Evolutionary conservation across 2,888 invertebrate species (phyloP).

Genomic region (Synanthedon vespiformis): DNA sequence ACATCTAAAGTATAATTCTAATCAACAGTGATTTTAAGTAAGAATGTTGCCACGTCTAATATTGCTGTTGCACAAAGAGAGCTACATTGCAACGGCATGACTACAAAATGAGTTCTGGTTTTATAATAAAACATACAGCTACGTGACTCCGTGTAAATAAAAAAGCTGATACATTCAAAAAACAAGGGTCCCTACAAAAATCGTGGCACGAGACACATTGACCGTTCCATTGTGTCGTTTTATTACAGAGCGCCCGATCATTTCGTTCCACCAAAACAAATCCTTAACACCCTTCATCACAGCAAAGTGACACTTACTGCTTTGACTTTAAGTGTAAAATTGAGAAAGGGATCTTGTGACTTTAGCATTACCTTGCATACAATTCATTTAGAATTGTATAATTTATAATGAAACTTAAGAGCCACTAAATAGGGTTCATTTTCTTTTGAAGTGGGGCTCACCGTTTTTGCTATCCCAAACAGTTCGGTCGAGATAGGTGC

Average conservation of each 20-base stretch:
- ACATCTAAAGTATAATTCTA: no score
- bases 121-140: slow-evolving; percentile 27
- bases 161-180: slow-evolving; percentile 29
- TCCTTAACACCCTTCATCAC: slow-evolving; percentile 10
- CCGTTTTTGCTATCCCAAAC: slow-evolving; percentile 26
- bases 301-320: slow-evolving; percentile 6
- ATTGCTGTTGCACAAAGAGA: no score
- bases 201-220: slow-evolving; percentile 64
- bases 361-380: slow-evolving; percentile 8
- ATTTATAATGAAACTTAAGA: slow-evolving; percentile 7
- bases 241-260: slow-evolving; percentile 38
- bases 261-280: slow-evolving; percentile 44
- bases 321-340: slow-evolving; percentile 7
- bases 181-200: slow-evolving; percentile 38
- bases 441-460: slow-evolving; percentile 9
- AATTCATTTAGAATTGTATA: slow-evolving; percentile 7
- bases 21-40: no score
- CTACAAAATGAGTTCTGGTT: background rate
- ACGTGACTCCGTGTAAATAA: slow-evolving; percentile 38
- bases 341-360: slow-evolving; percentile 2
- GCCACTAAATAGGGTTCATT: slow-evolving; percentile 7
- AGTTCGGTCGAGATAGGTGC: slow-evolving; percentile 34
- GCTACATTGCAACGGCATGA: no score
- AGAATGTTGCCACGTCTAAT: no score
- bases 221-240: slow-evolving; percentile 51